phyloP scores from a whole-genome alignment of 1,140 invertebrate genomes.

The Melanaphis sacchari region DNA sequence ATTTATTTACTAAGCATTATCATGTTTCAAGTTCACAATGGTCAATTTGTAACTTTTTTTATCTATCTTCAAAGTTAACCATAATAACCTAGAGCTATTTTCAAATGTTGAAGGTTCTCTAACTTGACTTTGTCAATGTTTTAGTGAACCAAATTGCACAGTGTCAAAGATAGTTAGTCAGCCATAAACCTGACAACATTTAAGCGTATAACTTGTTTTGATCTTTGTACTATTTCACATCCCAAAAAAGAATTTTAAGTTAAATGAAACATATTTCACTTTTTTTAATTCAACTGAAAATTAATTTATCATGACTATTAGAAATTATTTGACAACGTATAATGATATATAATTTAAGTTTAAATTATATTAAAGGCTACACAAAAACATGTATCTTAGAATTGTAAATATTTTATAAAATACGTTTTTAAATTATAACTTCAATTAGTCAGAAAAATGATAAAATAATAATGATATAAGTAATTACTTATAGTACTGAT shows the following conservation, averaged over 20 bases:
- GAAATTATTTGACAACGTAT: not conserved
- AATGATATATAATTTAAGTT: not conserved
- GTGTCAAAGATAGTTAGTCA: not conserved
- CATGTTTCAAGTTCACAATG: not conserved
- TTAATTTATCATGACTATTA: not conserved
- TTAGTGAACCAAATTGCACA: not conserved
- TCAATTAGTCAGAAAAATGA: not conserved
- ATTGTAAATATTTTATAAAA: not conserved
- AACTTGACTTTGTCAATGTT: not conserved
- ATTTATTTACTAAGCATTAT: not conserved
- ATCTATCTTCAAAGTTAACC: not conserved
- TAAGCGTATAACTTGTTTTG: not conserved
- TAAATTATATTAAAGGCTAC: not conserved
- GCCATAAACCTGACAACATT: not conserved
- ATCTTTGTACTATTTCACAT: not conserved
- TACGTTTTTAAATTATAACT: not conserved
- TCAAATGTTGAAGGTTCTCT: not conserved
- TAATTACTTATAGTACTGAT: not conserved
- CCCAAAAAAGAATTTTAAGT: not conserved
- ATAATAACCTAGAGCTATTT: not conserved
- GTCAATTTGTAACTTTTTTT: not conserved
- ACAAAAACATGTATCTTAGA: not conserved
- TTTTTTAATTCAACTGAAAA: not conserved
- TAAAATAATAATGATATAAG: not conserved
- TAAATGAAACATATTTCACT: not conserved